Conservation (phyloP, 2,113 vertebrate species). For the Campylorhamphus procurvoides region DNA sequence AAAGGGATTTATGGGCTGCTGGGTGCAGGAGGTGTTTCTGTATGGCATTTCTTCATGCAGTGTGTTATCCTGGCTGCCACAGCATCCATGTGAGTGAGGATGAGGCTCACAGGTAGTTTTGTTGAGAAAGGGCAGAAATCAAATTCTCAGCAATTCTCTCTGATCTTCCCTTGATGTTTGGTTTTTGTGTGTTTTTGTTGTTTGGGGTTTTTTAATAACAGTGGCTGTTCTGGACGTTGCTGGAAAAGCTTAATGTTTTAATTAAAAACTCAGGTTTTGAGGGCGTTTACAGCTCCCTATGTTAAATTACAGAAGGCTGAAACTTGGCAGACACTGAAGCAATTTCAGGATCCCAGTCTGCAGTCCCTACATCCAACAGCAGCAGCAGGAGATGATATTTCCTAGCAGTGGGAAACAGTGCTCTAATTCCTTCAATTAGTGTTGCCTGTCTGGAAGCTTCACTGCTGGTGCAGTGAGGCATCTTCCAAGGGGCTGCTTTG, state of each 20-base stretch:
- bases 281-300: not conserved
- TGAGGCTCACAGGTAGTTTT: not conserved
- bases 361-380: not conserved
- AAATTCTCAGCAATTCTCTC: not conserved
- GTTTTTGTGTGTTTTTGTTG: not conserved
- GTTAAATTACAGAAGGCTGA: not conserved
- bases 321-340: not conserved
- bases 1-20: fast-evolving
- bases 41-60: not conserved
- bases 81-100: not conserved
- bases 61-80: not conserved
- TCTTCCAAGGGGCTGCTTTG: not conserved
- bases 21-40: not conserved
- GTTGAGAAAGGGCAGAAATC: not conserved
- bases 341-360: not conserved
- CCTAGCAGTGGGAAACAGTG: not conserved
- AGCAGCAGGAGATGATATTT: not conserved
- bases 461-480: not conserved
- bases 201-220: not conserved
- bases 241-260: not conserved
- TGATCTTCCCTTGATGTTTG: not conserved
- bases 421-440: not conserved
- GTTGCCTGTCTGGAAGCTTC: not conserved
- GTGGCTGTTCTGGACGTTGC: not conserved
- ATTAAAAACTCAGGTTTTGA: not conserved